A percentile compares a stretch with the other conserved stretches of the same genome.
Conservation (phyloP, 2,888 invertebrate species). For the Chrysolina oricalcia region DNA sequence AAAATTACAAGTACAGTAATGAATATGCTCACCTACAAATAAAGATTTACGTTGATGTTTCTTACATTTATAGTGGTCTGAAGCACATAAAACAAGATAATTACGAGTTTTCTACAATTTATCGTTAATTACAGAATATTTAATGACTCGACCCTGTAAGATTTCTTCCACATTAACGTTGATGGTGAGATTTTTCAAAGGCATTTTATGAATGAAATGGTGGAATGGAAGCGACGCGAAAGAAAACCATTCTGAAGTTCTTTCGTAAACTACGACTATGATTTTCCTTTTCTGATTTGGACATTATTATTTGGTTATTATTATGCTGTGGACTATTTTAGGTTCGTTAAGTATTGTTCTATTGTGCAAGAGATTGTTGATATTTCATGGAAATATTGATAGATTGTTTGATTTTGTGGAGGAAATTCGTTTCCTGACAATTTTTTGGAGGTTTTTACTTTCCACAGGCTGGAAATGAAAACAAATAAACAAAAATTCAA, state of each 20-base stretch:
- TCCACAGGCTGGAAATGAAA: not conserved
- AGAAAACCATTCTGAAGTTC: not conserved
- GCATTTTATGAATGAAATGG: not conserved
- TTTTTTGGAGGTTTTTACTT: too few species aligned
- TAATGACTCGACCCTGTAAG: not conserved
- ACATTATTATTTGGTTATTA: too few species aligned
- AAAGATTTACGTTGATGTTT: constrained; percentile 44
- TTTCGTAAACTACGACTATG: too few species aligned
- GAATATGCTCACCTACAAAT: constrained; percentile 42
- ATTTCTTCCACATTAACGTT: not conserved
- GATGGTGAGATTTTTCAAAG: not conserved
- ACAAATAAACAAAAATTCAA: too few species aligned
- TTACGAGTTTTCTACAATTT: constrained; percentile 24
- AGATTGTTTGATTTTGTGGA: too few species aligned
- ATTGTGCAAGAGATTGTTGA: too few species aligned
- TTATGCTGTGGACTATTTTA: too few species aligned
- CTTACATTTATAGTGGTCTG: constrained; percentile 39
- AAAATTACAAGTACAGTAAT: constrained; percentile 28
- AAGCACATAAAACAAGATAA: constrained; percentile 29
- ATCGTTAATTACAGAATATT: constrained; percentile 31
- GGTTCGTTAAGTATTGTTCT: too few species aligned
- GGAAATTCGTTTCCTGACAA: too few species aligned
- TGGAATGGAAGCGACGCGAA: not conserved
- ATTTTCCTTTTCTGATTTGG: too few species aligned
- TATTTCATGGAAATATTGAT: too few species aligned